Evolutionary conservation across 2,797 vertebrate species (phyloP), one percentile per base, ranked within the genome.

Genomic region (Gallinago solitaria): DNA sequence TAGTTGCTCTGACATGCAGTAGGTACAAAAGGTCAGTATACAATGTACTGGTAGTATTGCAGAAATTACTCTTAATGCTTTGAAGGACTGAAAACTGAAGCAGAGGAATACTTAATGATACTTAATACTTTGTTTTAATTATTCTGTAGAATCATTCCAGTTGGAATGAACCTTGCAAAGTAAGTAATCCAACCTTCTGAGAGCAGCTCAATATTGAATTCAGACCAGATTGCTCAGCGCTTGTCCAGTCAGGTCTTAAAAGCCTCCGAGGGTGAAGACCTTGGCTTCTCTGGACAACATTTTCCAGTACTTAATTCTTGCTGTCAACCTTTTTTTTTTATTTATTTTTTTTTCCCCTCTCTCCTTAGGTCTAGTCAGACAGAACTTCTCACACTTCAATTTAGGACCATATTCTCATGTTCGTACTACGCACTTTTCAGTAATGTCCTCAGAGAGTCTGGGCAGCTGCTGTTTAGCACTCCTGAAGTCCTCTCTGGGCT

Each of bases 261-360:
- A 79, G 27, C n/a, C 32, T 59, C 12, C 1, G 5, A 80, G 23
- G 14, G 15, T 57, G 51, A 13, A 65, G 39, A 65, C 35, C 20
- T 19, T 9, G 30, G 8, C 18, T 84, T 80, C 43, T 63, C 21
- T n/a, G 33, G 21, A 14, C 37, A 69, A 21, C 8, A 8, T 75
- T 48, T 89, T 53, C 23, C 18, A 70, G 50, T 54, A 30, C 37
- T 75, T 75, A 64, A 64, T 70, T 51, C 13, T 59, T 89, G 15
- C 32, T 47, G 30, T 30, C 35, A 6, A 11, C 27, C 39, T 33
- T 90, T 9, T 16, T 6, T 9, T 20, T n/a, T 28, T 5, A 7
- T 16, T 32, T 5, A 3, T 4, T 8, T 6, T 9, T 25, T n/a
- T 28, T 5, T 5, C 9, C 21, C 2, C 20, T 33, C 28, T 43